phyloP scores from a whole-genome alignment of 2,797 vertebrate genomes.

The Pangasius djambal region DNA sequence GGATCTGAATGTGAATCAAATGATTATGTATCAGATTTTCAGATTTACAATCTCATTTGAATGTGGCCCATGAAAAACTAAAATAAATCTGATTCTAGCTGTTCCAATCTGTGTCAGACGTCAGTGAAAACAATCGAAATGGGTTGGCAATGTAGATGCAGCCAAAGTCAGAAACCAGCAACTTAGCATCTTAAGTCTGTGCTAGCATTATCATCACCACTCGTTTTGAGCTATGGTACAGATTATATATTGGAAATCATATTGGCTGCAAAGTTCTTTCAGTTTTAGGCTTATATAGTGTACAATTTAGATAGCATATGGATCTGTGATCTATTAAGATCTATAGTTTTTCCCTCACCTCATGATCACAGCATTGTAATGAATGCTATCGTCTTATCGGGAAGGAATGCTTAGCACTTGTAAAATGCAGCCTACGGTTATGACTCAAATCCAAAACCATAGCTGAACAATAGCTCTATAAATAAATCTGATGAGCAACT shows the following conservation, averaged over 20 bases:
- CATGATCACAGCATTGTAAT: background rate
- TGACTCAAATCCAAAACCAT: slow-evolving; percentile 32
- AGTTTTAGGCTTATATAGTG: background rate
- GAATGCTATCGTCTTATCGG: slow-evolving; percentile 6
- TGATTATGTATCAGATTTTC: background rate
- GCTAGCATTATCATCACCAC: background rate
- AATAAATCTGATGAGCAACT: slow-evolving; percentile 43
- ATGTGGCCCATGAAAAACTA: background rate
- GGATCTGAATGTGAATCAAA: background rate
- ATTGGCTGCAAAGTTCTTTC: background rate
- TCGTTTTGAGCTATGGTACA: background rate
- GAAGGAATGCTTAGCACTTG: slow-evolving; percentile 44
- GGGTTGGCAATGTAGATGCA: background rate
- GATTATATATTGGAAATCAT: background rate
- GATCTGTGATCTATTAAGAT: slow-evolving; percentile 14
- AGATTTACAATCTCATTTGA: background rate
- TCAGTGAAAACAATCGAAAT: background rate
- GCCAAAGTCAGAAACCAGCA: background rate
- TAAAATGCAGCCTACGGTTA: slow-evolving; percentile 6
- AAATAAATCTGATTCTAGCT: background rate
- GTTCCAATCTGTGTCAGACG: background rate
- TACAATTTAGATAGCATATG: background rate
- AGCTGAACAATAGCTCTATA: slow-evolving; percentile 36
- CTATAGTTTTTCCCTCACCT: background rate
- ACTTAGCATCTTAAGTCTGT: background rate